A percentile compares a stretch with the other conserved stretches of the same genome.
These are phyloP conservation scores for Ennomos quercinarius DNA, from an alignment of 2,888 invertebrate species.

Conservation along the genomic window DNA sequence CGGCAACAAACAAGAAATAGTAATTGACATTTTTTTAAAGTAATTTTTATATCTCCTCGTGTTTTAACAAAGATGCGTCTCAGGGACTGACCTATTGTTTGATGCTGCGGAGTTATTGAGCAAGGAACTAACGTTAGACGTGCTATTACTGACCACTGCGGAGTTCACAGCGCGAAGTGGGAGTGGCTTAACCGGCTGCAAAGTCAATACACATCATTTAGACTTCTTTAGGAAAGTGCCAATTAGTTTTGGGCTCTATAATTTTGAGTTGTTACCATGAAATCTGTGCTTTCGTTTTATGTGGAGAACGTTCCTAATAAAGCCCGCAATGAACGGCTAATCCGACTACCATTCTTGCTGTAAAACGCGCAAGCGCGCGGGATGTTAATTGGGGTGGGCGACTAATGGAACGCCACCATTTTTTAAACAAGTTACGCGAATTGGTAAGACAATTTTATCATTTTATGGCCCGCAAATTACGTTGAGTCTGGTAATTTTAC, in stretches of 20 bases:
- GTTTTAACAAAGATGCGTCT: constrained; percentile 52
- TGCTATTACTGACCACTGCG: constrained; percentile 74
- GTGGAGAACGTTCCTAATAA: no score
- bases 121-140: constrained; percentile 85
- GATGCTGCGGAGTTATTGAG: constrained; percentile 84
- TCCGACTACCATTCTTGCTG: no score
- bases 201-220: constrained; percentile 61
- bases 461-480: no score
- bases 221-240: constrained; percentile 22
- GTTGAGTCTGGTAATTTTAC: no score
- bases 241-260: constrained; percentile 41
- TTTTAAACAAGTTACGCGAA: no score
- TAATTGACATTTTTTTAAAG: no score
- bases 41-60: constrained; percentile 36
- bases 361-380: no score
- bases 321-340: no score
- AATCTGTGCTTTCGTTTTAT: neutral
- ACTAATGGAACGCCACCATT: no score
- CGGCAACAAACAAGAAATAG: neutral
- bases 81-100: constrained; percentile 79
- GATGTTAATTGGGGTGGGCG: no score
- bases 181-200: constrained; percentile 94
- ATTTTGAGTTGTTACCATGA: constrained; percentile 32
- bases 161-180: constrained; percentile 89
- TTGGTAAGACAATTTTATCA: no score